phyloP scores from a whole-genome alignment of 2,888 invertebrate species.

The Zelleria hepariella region DNA sequence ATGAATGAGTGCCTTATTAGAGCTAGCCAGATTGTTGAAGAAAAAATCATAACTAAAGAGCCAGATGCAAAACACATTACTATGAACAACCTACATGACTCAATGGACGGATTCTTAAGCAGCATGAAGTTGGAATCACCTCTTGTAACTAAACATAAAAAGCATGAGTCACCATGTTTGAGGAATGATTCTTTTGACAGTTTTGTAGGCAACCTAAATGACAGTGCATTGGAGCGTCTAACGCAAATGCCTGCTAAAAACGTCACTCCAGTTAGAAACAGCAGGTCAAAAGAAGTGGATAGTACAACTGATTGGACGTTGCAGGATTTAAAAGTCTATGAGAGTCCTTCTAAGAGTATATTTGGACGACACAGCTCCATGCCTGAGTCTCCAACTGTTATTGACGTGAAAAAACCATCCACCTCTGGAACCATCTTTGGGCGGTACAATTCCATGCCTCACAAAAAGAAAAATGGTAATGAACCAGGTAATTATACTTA shows the following conservation, averaged over 20 bases:
- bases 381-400: slow-evolving; percentile 55
- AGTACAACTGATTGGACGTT: slow-evolving; percentile 29
- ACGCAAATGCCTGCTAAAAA: slow-evolving; percentile 47
- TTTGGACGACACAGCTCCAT: slow-evolving; percentile 59
- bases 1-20: slow-evolving; percentile 64
- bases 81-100: slow-evolving; percentile 27
- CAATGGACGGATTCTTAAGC: slow-evolving; percentile 53
- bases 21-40: slow-evolving; percentile 63
- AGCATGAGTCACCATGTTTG: slow-evolving; percentile 35
- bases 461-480: neutral
- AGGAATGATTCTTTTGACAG: slow-evolving; percentile 65
- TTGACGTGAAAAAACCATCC: slow-evolving; percentile 38
- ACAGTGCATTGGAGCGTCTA: slow-evolving; percentile 52
- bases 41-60: slow-evolving; percentile 36
- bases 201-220: slow-evolving; percentile 57
- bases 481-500: neutral
- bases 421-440: slow-evolving; percentile 56
- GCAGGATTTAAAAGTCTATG: slow-evolving; percentile 37
- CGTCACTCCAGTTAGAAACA: slow-evolving; percentile 21
- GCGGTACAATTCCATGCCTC: slow-evolving; percentile 59
- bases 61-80: slow-evolving; percentile 21
- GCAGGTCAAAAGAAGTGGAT: slow-evolving; percentile 10
- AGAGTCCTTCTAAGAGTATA: slow-evolving; percentile 35
- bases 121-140: slow-evolving; percentile 54
- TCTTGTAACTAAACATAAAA: slow-evolving; percentile 31